Conservation (phyloP, 30 jellyfish, hydroid and myxozoan genomes). For the Pseudorhiza aurosa region DNA sequence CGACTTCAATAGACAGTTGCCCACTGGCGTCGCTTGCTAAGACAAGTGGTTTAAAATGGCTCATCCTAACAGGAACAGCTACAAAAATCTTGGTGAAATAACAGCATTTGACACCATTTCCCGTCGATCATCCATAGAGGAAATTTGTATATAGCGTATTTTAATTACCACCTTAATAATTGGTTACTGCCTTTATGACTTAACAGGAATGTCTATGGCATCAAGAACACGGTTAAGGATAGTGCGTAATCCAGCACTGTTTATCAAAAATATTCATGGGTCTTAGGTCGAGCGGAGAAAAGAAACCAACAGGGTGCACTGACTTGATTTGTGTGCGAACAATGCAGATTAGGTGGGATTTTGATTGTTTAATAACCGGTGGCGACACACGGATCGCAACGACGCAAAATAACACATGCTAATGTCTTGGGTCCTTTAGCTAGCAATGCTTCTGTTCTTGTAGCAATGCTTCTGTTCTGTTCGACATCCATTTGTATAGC, state of each 20-base stretch:
- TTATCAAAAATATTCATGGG: constrained; percentile 54
- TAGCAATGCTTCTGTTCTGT: too few relatives aligned
- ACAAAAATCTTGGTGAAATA: background rate
- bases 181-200: background rate
- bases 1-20: too few relatives aligned
- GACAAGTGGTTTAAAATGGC: too few relatives aligned
- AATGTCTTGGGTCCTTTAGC: constrained; percentile 9
- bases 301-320: constrained; percentile 52
- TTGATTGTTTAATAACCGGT: constrained; percentile 61
- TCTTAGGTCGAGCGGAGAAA: constrained; percentile 63
- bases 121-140: constrained; percentile 42
- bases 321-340: constrained; percentile 62
- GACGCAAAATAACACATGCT: constrained; percentile 47
- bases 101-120: constrained; percentile 6
- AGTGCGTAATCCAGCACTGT: constrained; percentile 24
- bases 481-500: too few relatives aligned
- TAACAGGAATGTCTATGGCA: constrained; percentile 15
- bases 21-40: too few relatives aligned
- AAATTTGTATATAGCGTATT: constrained; percentile 21
- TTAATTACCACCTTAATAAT: constrained; percentile 15
- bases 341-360: constrained; percentile 51
- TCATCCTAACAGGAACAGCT: too few relatives aligned
- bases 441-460: too few relatives aligned
- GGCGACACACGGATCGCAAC: constrained; percentile 75
- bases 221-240: constrained; percentile 28